Evolutionary conservation across 2,797 vertebrate species (phyloP).

Genomic region (Poeciliopsis infans): DNA sequence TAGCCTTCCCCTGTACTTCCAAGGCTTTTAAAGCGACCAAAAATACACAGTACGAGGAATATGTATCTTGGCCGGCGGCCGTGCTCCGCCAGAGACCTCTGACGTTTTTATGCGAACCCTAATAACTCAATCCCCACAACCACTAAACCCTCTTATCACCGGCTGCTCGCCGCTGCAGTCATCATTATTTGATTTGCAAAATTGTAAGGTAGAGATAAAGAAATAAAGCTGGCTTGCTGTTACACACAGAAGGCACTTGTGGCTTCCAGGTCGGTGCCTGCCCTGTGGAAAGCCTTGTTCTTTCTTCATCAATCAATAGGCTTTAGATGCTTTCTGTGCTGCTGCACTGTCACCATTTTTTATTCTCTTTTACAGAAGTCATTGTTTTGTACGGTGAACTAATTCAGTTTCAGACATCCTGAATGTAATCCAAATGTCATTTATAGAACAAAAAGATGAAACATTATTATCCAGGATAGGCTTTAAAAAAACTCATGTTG

Average conservation of each 20-base stretch:
- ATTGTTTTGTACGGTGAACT: neutral
- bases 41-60: slow-evolving; percentile 68
- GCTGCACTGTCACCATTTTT: neutral
- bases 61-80: slow-evolving; percentile 59
- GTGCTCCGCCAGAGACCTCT: slow-evolving; percentile 60
- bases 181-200: slow-evolving; percentile 76
- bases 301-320: slow-evolving; percentile 55
- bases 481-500: neutral
- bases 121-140: slow-evolving; percentile 74
- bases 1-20: slow-evolving; percentile 72
- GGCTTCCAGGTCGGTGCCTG: slow-evolving; percentile 62
- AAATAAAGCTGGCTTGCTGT: slow-evolving; percentile 66
- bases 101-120: slow-evolving; percentile 59
- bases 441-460: neutral
- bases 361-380: neutral
- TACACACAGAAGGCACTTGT: slow-evolving; percentile 65
- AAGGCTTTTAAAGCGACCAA: slow-evolving; percentile 71
- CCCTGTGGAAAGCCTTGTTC: slow-evolving; percentile 55
- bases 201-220: slow-evolving; percentile 76
- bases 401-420: neutral
- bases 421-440: neutral
- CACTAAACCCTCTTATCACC: slow-evolving; percentile 73
- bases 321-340: slow-evolving; percentile 41
- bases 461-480: neutral
- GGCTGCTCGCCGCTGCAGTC: slow-evolving; percentile 65